Evolutionary conservation across 2,888 invertebrate species (phyloP).

Genomic region (Chrysolina oricalcia): DNA sequence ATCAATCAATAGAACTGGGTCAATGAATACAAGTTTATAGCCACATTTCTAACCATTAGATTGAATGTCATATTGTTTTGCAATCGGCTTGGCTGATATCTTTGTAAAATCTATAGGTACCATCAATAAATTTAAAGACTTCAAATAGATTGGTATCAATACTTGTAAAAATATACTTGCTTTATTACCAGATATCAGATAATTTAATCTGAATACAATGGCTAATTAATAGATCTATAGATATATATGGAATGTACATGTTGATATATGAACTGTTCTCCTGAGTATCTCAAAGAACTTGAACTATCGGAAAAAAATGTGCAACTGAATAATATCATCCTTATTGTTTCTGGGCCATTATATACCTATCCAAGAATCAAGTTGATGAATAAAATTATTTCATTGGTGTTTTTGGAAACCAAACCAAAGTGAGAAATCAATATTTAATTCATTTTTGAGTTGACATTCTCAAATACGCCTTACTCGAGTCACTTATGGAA

Average conservation of each 20-base stretch:
- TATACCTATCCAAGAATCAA: too few species aligned
- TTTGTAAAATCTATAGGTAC: neutral
- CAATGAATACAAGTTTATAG: slow-evolving; percentile 3
- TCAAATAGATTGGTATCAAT: neutral
- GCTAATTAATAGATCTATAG: neutral
- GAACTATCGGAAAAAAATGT: too few species aligned
- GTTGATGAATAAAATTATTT: too few species aligned
- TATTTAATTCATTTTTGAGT: too few species aligned
- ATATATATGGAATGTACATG: neutral
- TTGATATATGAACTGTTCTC: neutral
- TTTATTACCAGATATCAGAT: neutral
- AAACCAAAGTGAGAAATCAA: too few species aligned
- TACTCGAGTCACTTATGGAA: too few species aligned
- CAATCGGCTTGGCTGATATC: neutral
- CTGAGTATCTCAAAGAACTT: neutral
- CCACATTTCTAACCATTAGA: neutral
- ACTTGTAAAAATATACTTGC: neutral
- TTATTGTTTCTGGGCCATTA: too few species aligned
- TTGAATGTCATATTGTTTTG: neutral
- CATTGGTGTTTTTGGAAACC: too few species aligned
- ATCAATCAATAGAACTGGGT: neutral
- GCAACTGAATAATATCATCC: too few species aligned
- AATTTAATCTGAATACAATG: neutral
- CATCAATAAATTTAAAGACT: neutral
- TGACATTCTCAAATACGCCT: too few species aligned